Conservation (phyloP, 2,888 invertebrate species). For the Hybos culiciformis region DNA sequence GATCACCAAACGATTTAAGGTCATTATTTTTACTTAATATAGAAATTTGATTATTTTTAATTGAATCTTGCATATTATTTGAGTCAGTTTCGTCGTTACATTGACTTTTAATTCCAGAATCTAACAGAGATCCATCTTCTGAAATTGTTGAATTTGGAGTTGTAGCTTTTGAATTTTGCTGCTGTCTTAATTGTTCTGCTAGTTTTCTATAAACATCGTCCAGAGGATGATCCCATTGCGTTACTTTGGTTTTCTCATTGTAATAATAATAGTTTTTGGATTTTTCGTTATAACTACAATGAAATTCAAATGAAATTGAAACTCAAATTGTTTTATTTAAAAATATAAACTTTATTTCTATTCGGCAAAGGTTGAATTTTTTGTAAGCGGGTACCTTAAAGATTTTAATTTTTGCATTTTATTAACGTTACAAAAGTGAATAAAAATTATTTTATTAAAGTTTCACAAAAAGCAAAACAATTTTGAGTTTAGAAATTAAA, state of each 20-base stretch:
- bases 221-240: constrained; percentile 90
- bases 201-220: constrained; percentile 70
- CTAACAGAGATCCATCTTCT: constrained; percentile 33
- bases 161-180: constrained; percentile 14
- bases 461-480: no score
- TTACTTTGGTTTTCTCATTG: constrained; percentile 66
- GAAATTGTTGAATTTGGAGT: constrained; percentile 24
- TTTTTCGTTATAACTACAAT: constrained; percentile 60
- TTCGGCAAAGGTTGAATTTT: no score
- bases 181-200: constrained; percentile 47
- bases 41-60: constrained; percentile 22
- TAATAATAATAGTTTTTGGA: constrained; percentile 78
- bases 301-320: background rate
- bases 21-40: background rate
- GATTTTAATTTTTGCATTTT: background rate
- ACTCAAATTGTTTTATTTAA: background rate
- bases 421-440: no score
- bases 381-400: background rate
- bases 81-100: constrained; percentile 22
- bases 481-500: no score
- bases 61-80: constrained; percentile 15
- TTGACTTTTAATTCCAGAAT: constrained; percentile 35
- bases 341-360: background rate
- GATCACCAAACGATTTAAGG: constrained; percentile 12
- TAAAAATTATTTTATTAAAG: no score